These are phyloP conservation scores for Macropodus opercularis DNA, from an alignment of 2,797 vertebrate genomes.

Conservation along the genomic window DNA sequence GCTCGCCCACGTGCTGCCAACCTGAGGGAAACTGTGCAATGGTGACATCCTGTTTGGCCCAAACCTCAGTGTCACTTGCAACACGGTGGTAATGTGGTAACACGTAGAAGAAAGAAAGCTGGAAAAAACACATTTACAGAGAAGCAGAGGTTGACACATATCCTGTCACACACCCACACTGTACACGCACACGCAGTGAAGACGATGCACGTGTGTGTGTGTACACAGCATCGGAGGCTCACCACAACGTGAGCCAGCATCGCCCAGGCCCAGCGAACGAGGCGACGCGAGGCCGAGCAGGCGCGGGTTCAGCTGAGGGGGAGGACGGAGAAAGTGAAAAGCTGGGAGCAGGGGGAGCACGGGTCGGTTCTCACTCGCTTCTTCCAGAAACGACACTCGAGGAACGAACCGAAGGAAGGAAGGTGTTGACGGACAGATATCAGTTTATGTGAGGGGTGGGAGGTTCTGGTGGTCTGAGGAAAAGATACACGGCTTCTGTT, in stretches of 20 bases:
- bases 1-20: not conserved
- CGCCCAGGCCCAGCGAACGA: no score
- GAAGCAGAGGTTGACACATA: constrained; percentile 43
- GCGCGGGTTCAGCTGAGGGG: constrained; percentile 53
- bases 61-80: constrained; percentile 28
- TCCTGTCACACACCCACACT: constrained; percentile 51
- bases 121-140: not conserved
- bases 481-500: constrained; percentile 1
- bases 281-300: constrained; percentile 32
- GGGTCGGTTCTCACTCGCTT: constrained; percentile 2
- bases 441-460: no score
- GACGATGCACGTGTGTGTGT: not conserved
- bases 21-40: not conserved
- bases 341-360: not conserved
- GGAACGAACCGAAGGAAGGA: constrained; percentile 53
- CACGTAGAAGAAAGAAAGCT: constrained; percentile 2
- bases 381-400: constrained; percentile 7
- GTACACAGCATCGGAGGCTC: not conserved
- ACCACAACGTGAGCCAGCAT: constrained; percentile 21
- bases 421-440: constrained; percentile 53
- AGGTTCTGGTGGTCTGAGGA: no score
- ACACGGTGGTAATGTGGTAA: constrained; percentile 20
- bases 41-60: constrained; percentile 24
- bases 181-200: not conserved
- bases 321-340: constrained; percentile 47